Percentiles rank a stretch among this genome's conserved stretches.
phyloP scores from a whole-genome alignment of 2,888 invertebrate species.

The Apodemia zela region DNA sequence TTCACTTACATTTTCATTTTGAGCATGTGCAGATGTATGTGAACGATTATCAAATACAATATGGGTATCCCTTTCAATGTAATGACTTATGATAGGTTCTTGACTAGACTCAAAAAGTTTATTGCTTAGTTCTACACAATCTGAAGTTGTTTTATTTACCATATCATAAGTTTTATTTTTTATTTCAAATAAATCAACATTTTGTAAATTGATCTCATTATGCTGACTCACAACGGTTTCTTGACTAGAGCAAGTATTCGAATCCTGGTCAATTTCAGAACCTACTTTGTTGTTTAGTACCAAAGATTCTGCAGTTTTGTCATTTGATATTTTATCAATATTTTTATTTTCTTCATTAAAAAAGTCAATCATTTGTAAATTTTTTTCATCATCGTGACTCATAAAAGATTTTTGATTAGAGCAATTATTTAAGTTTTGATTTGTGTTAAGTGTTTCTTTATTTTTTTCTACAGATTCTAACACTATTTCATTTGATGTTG shows the following conservation, averaged over 20 bases:
- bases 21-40: neutral
- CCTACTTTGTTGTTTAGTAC: slow-evolving; percentile 1
- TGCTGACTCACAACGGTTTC: neutral
- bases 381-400: neutral
- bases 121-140: too few relatives aligned
- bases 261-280: slow-evolving; percentile 3
- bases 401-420: neutral
- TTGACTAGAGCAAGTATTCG: neutral
- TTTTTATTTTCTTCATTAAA: slow-evolving; percentile 14
- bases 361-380: neutral
- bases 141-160: too few relatives aligned
- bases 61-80: too few relatives aligned
- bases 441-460: neutral
- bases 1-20: neutral
- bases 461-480: slow-evolving; percentile 2
- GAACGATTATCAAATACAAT: neutral
- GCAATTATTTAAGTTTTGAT: neutral
- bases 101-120: too few relatives aligned
- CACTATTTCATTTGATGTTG: neutral
- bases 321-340: slow-evolving; percentile 5
- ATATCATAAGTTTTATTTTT: too few relatives aligned
- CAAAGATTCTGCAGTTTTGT: slow-evolving; percentile 9
- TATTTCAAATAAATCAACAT: too few relatives aligned
- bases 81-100: too few relatives aligned
- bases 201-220: neutral